Evolutionary conservation across 2,797 vertebrate species (phyloP).

Genomic region (Pseudopleuronectes americanus): DNA sequence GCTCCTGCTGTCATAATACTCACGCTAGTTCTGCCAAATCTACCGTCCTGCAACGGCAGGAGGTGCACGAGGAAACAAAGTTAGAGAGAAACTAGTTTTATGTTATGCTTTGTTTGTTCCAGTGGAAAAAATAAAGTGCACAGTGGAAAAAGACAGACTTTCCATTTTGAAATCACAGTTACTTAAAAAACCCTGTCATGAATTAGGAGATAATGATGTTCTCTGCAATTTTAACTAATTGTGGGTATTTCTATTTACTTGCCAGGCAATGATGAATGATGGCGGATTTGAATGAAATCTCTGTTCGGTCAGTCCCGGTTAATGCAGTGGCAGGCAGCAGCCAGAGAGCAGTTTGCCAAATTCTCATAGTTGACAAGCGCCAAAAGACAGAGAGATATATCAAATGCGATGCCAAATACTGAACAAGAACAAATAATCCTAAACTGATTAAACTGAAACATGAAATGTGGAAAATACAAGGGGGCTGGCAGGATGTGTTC

Average conservation of each 20-base stretch:
- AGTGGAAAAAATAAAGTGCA: neutral
- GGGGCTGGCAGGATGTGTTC: too few relatives aligned
- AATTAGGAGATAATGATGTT: conserved; percentile 7
- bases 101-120: conserved; percentile 18
- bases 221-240: conserved; percentile 3
- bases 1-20: conserved; percentile 50
- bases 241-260: conserved; percentile 11
- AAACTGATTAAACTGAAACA: neutral
- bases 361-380: conserved; percentile 23
- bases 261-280: conserved; percentile 18
- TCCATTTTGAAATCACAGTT: neutral
- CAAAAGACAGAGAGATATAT: neutral
- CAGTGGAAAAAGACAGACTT: conserved; percentile 3
- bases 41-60: conserved; percentile 20
- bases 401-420: neutral
- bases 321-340: conserved; percentile 44
- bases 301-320: conserved; percentile 33
- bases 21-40: conserved; percentile 36
- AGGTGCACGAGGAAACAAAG: conserved; percentile 2
- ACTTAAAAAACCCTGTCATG: neutral
- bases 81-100: conserved; percentile 17
- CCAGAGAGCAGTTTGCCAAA: conserved; percentile 34
- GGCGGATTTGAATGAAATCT: conserved; percentile 37
- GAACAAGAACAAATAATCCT: neutral
- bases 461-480: too few relatives aligned